Percentiles rank a stretch among this genome's conserved stretches.
Evolutionary conservation across 2,113 vertebrate genomes (phyloP).

Genomic region (Bothrops jararaca): DNA sequence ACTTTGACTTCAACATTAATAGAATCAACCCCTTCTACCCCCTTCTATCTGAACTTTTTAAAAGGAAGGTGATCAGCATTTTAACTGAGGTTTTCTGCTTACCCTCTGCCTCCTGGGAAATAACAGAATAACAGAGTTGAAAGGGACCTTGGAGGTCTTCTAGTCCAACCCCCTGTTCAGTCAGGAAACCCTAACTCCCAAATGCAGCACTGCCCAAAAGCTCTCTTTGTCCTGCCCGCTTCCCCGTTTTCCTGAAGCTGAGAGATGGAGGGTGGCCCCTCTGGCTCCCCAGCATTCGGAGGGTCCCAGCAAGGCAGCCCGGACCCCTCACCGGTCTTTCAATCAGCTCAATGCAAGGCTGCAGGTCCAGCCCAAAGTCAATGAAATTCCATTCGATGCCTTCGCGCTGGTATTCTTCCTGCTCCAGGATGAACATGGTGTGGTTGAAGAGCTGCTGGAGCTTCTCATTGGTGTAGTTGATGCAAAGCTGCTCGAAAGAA

Average conservation of each 20-base stretch:
- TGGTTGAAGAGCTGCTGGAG: constrained; percentile 98
- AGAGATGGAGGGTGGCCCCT: not conserved
- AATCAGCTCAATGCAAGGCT: constrained; percentile 95
- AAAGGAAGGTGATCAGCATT: not conserved
- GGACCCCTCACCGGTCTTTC: constrained; percentile 80
- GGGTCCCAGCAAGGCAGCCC: not conserved
- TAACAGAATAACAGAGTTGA: not conserved
- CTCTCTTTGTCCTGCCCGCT: not conserved
- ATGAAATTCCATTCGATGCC: constrained; percentile 98
- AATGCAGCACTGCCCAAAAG: not conserved
- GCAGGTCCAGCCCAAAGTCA: constrained; percentile 93
- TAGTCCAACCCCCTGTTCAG: not conserved
- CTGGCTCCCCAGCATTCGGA: not conserved
- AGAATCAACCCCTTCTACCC: not conserved
- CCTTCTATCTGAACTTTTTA: not conserved
- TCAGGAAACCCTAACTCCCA: not conserved
- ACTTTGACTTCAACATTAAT: not conserved
- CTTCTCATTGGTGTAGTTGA: constrained; percentile 98
- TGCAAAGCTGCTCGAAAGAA: constrained; percentile 96
- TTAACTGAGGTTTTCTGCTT: not conserved
- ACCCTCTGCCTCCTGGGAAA: not conserved
- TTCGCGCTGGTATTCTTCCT: constrained; percentile 94
- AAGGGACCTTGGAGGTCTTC: not conserved
- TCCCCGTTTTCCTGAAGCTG: not conserved
- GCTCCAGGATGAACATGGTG: constrained; percentile 97